These are phyloP conservation scores for Lasioglossum morio DNA, from an alignment of 2,888 invertebrate species.

Conservation along the genomic window DNA sequence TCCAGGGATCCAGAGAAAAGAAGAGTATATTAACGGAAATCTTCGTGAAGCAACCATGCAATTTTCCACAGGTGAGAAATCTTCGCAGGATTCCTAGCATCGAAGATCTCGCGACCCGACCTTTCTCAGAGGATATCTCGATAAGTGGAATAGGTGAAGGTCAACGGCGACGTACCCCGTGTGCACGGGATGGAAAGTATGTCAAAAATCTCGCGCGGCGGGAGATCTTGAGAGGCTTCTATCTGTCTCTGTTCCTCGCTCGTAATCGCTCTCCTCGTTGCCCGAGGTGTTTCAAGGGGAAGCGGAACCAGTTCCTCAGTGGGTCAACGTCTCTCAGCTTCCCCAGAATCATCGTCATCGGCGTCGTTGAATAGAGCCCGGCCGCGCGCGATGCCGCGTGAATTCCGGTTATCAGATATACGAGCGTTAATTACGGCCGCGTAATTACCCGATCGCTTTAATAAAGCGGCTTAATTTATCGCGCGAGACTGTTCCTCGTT, in stretches of 20 bases:
- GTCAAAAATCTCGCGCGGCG: slow-evolving; percentile 82
- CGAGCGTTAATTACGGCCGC: slow-evolving; percentile 36
- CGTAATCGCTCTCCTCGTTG: slow-evolving; percentile 44
- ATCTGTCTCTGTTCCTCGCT: slow-evolving; percentile 44
- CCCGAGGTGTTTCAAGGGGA: slow-evolving; percentile 77
- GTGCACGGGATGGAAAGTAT: slow-evolving; percentile 80
- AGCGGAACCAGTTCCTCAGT: slow-evolving; percentile 84
- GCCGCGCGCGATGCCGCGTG: slow-evolving; percentile 38
- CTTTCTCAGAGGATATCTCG: slow-evolving; percentile 43
- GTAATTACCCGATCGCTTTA: slow-evolving; percentile 28
- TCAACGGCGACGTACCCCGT: slow-evolving; percentile 77
- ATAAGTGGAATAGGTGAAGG: slow-evolving; percentile 79
- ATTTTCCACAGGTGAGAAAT: slow-evolving; percentile 32
- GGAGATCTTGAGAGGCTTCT: slow-evolving; percentile 64
- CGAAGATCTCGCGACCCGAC: slow-evolving; percentile 29
- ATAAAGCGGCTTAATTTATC: neutral
- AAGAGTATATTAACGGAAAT: neutral
- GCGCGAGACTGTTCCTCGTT: neutral
- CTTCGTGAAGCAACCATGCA: neutral
- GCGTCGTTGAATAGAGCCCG: slow-evolving; percentile 50
- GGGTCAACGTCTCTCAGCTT: slow-evolving; percentile 82
- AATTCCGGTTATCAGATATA: slow-evolving; percentile 47
- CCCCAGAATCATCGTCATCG: slow-evolving; percentile 54
- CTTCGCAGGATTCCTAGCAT: neutral
- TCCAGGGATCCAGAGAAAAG: neutral